Base-by-base conservation (phyloP, 2,888 invertebrate species). In the Megastigmus dorsalis region DNA sequence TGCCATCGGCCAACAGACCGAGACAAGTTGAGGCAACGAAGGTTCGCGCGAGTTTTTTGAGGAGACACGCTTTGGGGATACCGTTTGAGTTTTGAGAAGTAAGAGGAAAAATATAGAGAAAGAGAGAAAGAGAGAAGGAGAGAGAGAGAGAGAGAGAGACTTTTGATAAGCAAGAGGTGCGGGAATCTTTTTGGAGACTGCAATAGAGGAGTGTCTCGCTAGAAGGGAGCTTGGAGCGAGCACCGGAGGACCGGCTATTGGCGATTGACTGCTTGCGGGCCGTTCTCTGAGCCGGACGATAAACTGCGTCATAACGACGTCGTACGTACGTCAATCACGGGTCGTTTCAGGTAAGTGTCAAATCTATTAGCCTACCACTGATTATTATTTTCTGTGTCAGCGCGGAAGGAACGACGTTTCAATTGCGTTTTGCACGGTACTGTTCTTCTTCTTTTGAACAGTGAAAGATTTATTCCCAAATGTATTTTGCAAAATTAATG, bases 281-380 rank as follows among this genome's bases (percentile, higher is more conserved):
- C 23, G 36, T 43, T n/a, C 23, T n/a, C 26, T 18, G 41, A 36
- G 20, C 7, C n/a, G 67, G 13, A 9, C 36, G 57, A 63, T 41
- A 30, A 52, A 63, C 71, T 41, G 28, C 75, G 59, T 43, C 69
- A 62, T 45, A 74, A 82, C 82, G 82, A 83, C 84, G 84, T 85
- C 83, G 85, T 82, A 85, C 80, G 83, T 84, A 81, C 83, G 82
- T 80, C 86, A 83, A 81, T 81, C 83, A 81, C 82, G 80, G 78
- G 77, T 82, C 79, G 78, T 79, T 80, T 83, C 80, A 80, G 82
- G 84, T 84, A 54, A 76, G 79, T 57, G 41, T 68, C 36, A 28
- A 57, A n/a, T 38, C 36, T 48, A 10, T 7, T 57, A n/a, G n/a
- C n/a, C n/a, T n/a, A n/a, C n/a, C n/a, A n/a, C n/a, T n/a, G n/a